These are phyloP conservation scores for Andricus grossulariae DNA, from an alignment of 1,140 invertebrate genomes.

Conservation along the genomic window DNA sequence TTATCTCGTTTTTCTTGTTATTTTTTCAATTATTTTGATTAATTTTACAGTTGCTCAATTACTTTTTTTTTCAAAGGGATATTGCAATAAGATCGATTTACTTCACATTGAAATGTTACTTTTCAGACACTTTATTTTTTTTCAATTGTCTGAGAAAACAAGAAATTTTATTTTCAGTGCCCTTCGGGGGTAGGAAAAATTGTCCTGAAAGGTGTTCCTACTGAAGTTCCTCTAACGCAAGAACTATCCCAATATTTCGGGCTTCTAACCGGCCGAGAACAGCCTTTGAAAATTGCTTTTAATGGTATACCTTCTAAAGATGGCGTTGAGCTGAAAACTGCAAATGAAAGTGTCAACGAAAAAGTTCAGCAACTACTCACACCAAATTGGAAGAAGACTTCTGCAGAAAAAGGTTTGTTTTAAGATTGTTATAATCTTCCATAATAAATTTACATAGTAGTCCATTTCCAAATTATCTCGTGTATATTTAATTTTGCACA, in stretches of 20 bases:
- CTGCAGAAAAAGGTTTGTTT: conserved; percentile 43
- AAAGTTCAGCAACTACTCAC: conserved; percentile 55
- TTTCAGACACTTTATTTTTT: too few relatives aligned
- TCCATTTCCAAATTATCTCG: too few relatives aligned
- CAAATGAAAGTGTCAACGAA: conserved; percentile 58
- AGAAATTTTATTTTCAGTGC: conserved; percentile 36
- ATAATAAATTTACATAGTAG: too few relatives aligned
- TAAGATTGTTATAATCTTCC: too few relatives aligned
- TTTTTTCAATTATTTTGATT: not conserved
- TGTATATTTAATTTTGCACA: too few relatives aligned
- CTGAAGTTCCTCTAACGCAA: conserved; percentile 57
- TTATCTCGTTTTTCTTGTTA: conserved; percentile 23
- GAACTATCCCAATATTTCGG: conserved; percentile 56
- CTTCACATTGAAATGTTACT: too few relatives aligned
- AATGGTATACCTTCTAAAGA: conserved; percentile 45
- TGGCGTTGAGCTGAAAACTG: conserved; percentile 58
- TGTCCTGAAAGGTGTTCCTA: conserved; percentile 58
- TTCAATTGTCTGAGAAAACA: not conserved
- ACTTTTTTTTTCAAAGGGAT: too few relatives aligned
- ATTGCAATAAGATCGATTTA: too few relatives aligned
- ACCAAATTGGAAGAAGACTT: conserved; percentile 54
- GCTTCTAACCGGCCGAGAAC: conserved; percentile 49
- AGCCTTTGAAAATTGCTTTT: conserved; percentile 54
- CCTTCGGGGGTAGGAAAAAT: conserved; percentile 50
- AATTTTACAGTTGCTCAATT: too few relatives aligned